A percentile compares a stretch with the other conserved stretches of the same genome.
Evolutionary conservation across 2,888 invertebrate genomes (phyloP).

Genomic region (Eretmocerus hayati): DNA sequence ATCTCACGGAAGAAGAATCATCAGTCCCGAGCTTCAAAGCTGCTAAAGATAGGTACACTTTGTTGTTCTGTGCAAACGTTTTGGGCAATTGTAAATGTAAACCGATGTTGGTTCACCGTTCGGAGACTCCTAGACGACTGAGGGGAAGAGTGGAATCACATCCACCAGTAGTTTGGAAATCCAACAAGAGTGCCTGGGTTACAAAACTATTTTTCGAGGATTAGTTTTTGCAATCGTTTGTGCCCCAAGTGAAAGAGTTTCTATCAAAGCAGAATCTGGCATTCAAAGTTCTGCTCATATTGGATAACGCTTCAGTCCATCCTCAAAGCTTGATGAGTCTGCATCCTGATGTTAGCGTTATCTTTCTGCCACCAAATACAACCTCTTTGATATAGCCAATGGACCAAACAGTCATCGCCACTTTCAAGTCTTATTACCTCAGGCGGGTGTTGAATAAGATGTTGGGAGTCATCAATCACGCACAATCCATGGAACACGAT

Average conservation of each 20-base stretch:
- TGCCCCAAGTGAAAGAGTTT: constrained; percentile 4
- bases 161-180: no score
- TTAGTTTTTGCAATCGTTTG: constrained; percentile 23
- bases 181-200: constrained; percentile 18
- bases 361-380: constrained; percentile 3
- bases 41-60: no score
- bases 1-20: no score
- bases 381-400: constrained; percentile 3
- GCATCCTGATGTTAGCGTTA: constrained; percentile 1
- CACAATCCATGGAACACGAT: no score
- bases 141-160: constrained; percentile 9
- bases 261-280: neutral
- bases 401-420: constrained; percentile 6
- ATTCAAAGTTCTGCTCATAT: constrained; percentile 1
- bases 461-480: no score
- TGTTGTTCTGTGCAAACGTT: no score
- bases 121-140: constrained; percentile 2
- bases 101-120: no score
- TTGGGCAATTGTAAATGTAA: no score
- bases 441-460: no score
- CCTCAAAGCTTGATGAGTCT: neutral
- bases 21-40: no score
- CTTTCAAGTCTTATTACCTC: no score
- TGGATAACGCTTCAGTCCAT: neutral
- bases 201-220: constrained; percentile 15